Evolutionary conservation across 2,797 vertebrate genomes (phyloP), one percentile per base, ranked within the genome.

Genomic region (Pteropus rufus): DNA sequence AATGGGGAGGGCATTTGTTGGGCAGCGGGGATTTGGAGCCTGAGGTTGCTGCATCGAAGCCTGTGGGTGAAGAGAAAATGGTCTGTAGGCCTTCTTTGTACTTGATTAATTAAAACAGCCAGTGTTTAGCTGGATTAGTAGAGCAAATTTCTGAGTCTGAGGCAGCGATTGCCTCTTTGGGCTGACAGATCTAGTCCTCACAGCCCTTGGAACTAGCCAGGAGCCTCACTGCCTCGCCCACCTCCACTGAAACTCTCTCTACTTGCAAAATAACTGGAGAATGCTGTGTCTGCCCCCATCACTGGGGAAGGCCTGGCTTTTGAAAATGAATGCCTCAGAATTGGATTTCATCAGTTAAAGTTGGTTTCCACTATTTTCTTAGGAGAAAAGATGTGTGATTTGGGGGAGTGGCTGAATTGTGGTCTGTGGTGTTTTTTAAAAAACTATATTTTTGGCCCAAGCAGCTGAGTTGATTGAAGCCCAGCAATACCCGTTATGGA

Each of bases 321-420:
- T 0, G 0, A 72, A 80, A 94, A 81, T 8, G 36, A 41, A 54
- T 80, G 60, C 72, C 77, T 92, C 9, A 0, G 44, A 69, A 36
- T 46, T 94, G 44, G 73, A 44, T 83, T 97, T 94, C 65, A 89
- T 83, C 39, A 41, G 29, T 73, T 79, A 73, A 89, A 73, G 54
- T 73, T 95, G 70, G 36, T 89, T 88, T 92, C 69, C 11, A 89
- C 12, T 91, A 26, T 65, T 95, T 97, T 94, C 89, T 94, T 89
- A 49, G 34, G 84, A 95, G 90, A 88, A 95, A 76, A 64, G 56
- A 77, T 67, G 14, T 95, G 31, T 95, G 79, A 67, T 93, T 91
- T 34, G 2, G 10, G 31, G 54, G 34, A 56, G 64, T 64, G 65
- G 31, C n/a, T 54, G 49, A 76, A 44, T 65, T 93, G 56, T 87